phyloP scores from a whole-genome alignment of 2,888 invertebrate species.

The Cantharis flavilabris region DNA sequence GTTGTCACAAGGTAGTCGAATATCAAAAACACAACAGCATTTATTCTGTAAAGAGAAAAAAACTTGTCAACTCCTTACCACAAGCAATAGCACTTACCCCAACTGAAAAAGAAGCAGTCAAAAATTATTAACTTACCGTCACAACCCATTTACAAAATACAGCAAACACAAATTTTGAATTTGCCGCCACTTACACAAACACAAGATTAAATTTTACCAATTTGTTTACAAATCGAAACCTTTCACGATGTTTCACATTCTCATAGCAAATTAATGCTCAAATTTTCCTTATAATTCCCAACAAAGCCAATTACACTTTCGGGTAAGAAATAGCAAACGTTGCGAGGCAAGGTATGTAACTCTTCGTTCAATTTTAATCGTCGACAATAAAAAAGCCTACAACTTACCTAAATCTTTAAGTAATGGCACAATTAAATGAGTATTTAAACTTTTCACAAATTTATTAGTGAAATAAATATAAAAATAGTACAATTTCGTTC shows the following conservation, averaged over 20 bases:
- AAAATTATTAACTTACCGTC: constrained; percentile 42
- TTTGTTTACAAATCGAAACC: neutral
- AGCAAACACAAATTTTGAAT: constrained; percentile 26
- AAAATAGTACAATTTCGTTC: neutral
- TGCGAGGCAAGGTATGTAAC: neutral
- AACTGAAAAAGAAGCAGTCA: constrained; percentile 5
- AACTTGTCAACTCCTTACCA: neutral
- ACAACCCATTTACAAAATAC: neutral
- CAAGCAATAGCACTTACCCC: constrained; percentile 5
- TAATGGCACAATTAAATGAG: neutral
- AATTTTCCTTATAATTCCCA: neutral
- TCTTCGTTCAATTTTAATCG: neutral
- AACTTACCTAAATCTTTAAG: neutral
- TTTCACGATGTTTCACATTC: neutral
- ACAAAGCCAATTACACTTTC: neutral
- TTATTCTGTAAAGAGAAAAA: constrained; percentile 21
- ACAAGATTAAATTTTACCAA: constrained; percentile 9
- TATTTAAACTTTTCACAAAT: neutral
- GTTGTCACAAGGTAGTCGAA: constrained; percentile 4
- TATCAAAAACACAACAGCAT: constrained; percentile 10
- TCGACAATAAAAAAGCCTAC: neutral
- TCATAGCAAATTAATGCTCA: neutral
- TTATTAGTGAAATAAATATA: neutral
- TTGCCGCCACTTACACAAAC: constrained; percentile 37
- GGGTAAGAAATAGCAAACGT: neutral